Evolutionary conservation across 2,797 vertebrate species (phyloP), one percentile per base, ranked within the genome.

Genomic region (Sebastes dallii): DNA sequence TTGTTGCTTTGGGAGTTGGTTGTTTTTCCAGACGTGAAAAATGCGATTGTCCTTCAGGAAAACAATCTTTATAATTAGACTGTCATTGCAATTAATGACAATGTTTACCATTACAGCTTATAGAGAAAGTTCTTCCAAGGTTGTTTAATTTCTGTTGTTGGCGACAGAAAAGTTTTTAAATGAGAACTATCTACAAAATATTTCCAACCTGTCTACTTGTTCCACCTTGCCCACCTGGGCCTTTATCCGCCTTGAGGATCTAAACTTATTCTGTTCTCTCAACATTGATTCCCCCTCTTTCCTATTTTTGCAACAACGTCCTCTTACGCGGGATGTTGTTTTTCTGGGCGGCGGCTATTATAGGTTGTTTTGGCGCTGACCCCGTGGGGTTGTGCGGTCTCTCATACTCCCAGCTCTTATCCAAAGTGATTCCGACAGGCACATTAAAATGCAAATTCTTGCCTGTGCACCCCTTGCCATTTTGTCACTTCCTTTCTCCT

Each of bases 381-480:
- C 92, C 91, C 83, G 29, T 55, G 85, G 84, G 93, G 92, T 94
- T 89, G 86, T 80, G 78, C 64, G 82, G 91, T 77, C 87, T 61
- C 88, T 86, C 86, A 77, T 69, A 78, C 89, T 89, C 83, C 30
- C 82, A 78, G 89, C 78, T 89, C 72, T 81, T 84, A 86, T 91
- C 89, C 89, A 95, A 95, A 96, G 84, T 87, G 95, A 95, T 94
- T 96, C 91, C 90, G 95, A 96, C 95, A 94, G 92, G 93, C 96
- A 94, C 95, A 96, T 97, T 97, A 97, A 98, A 98, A 96, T 97
- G 97, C 96, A 96, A 97, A 98, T 97, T 97, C 94, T 94, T 93
- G 94, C 94, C 95, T 81, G 88, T 89, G 83, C 86, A 91, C 95
- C 96, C 93, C 85, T 90, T 91, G 93, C 92, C 89, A 91, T 94